Evolutionary conservation across 2,888 invertebrate genomes (phyloP).

Genomic region (Thecocarcelia acutangulata): DNA sequence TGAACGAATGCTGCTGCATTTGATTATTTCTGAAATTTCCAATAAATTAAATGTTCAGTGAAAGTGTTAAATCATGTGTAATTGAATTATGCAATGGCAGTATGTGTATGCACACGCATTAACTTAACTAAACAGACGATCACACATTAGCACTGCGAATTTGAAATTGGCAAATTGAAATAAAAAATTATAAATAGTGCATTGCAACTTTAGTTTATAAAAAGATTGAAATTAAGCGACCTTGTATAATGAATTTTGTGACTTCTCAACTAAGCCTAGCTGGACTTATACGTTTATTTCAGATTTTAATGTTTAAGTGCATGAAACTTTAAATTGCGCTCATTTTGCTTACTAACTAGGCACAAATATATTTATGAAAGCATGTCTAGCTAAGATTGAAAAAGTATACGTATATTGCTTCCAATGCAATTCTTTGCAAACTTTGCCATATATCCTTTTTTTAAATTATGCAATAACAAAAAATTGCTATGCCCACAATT

Average conservation of each 20-base stretch:
- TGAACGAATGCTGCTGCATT: background rate
- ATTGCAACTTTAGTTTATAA: background rate
- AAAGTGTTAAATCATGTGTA: slow-evolving; percentile 30
- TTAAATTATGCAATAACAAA: no score
- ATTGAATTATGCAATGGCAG: background rate
- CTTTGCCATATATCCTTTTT: no score
- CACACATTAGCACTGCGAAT: background rate
- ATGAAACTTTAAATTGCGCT: no score
- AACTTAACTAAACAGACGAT: background rate
- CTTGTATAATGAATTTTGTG: no score
- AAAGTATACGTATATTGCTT: no score
- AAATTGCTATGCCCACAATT: no score
- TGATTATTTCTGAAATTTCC: background rate
- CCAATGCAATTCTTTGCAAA: background rate
- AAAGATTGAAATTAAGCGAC: no score
- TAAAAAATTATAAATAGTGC: background rate
- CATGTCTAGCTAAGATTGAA: background rate
- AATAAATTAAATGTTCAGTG: slow-evolving; percentile 1
- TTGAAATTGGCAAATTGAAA: background rate
- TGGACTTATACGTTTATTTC: no score
- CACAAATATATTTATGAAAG: no score
- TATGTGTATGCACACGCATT: background rate
- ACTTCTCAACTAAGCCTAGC: no score
- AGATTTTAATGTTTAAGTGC: no score
- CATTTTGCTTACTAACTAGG: no score